Percentiles rank a stretch among this genome's conserved stretches.
These are phyloP conservation scores for Automeris io DNA, from an alignment of 2,888 invertebrate species.

Conservation along the genomic window DNA sequence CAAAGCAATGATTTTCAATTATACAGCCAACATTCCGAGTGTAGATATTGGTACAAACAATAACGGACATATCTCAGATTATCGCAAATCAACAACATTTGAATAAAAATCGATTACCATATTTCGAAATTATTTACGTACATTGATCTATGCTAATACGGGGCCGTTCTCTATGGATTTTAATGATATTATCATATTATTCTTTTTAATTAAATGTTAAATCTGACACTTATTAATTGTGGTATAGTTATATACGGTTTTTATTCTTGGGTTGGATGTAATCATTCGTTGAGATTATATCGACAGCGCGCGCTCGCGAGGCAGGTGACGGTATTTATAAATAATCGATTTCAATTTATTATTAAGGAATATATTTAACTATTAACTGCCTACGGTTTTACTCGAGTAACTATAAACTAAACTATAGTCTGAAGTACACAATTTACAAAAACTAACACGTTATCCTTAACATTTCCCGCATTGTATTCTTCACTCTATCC, in stretches of 20 bases:
- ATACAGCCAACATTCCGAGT: too few species aligned
- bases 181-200: slow-evolving; percentile 44
- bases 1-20: too few species aligned
- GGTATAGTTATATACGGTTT: slow-evolving; percentile 49
- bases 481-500: too few species aligned
- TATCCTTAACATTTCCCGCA: too few species aligned
- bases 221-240: slow-evolving; percentile 69
- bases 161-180: slow-evolving; percentile 25
- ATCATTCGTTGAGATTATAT: slow-evolving; percentile 49
- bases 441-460: too few species aligned
- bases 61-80: too few species aligned
- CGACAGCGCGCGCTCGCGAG: slow-evolving; percentile 48
- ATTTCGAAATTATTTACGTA: slow-evolving; percentile 9
- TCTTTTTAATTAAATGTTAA: slow-evolving; percentile 59
- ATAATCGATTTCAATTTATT: slow-evolving; percentile 54
- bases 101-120: slow-evolving; percentile 3
- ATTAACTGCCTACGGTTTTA: not conserved
- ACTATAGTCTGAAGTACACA: too few species aligned
- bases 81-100: not conserved
- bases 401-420: not conserved
- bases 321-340: slow-evolving; percentile 50
- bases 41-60: too few species aligned
- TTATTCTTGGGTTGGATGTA: slow-evolving; percentile 39
- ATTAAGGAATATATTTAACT: slow-evolving; percentile 25
- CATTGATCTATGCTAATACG: slow-evolving; percentile 19